These are phyloP conservation scores for Hypselothyrea guttata DNA, from an alignment of 2,888 invertebrate genomes.

Conservation along the genomic window DNA sequence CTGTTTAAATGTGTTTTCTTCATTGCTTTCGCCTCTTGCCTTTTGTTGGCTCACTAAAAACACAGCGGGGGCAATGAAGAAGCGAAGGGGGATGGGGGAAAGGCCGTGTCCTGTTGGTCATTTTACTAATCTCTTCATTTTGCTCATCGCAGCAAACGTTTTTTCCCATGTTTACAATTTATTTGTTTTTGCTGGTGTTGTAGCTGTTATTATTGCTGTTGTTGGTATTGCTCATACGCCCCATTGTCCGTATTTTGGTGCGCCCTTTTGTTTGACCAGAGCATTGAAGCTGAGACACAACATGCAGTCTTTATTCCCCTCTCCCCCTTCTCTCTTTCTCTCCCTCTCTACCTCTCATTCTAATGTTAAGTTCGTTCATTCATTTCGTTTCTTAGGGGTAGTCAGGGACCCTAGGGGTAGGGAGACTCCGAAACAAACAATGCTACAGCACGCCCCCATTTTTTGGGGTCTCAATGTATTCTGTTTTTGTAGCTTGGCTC, in stretches of 20 bases:
- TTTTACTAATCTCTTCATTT: constrained; percentile 78
- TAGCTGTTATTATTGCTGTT: constrained; percentile 15
- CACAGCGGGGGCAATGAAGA: not conserved
- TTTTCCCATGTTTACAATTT: constrained; percentile 71
- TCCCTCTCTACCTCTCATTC: constrained; percentile 4
- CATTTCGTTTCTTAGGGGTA: constrained; percentile 26
- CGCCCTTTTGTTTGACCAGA: constrained; percentile 47
- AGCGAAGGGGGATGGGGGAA: not conserved
- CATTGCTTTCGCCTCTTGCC: constrained; percentile 33
- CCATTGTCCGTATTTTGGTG: constrained; percentile 56
- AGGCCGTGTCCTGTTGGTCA: constrained; percentile 56
- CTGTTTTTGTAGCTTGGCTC: constrained; percentile 1
- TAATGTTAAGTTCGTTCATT: constrained; percentile 65
- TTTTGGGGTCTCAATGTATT: constrained; percentile 16
- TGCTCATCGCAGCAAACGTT: constrained; percentile 44
- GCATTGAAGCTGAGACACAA: constrained; percentile 12
- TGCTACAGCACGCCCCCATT: constrained; percentile 1
- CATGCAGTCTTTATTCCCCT: constrained; percentile 26
- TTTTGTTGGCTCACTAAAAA: not conserved
- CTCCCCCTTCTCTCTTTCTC: no score
- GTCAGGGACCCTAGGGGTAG: no score
- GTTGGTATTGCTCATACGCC: constrained; percentile 58
- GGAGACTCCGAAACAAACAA: no score
- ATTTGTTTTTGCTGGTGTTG: constrained; percentile 48
- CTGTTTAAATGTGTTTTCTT: constrained; percentile 44